Conservation (phyloP, 92 coral and sea anemone genomes). For the Siderastrea siderea region DNA sequence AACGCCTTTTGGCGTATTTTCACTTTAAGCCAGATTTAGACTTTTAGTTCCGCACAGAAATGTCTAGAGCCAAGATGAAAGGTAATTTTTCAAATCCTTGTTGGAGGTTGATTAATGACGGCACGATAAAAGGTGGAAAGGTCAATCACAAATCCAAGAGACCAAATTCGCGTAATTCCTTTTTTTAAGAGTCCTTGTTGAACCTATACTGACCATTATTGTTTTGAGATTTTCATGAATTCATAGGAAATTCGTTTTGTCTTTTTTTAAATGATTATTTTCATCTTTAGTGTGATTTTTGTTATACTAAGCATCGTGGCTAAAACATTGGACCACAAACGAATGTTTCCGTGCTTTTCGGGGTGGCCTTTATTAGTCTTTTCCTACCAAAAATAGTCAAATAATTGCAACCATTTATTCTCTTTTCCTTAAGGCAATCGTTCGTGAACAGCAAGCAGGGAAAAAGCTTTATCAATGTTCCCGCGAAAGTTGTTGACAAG, state of each 20-base stretch:
- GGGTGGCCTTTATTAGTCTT: too few relatives aligned
- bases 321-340: too few relatives aligned
- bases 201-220: neutral
- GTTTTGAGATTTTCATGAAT: neutral
- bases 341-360: too few relatives aligned
- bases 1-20: neutral
- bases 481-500: conserved; percentile 20
- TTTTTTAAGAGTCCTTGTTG: too few relatives aligned
- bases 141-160: neutral
- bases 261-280: too few relatives aligned
- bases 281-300: too few relatives aligned
- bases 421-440: neutral
- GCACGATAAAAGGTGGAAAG: neutral
- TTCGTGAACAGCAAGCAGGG: neutral
- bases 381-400: neutral
- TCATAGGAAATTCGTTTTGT: too few relatives aligned
- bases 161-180: conserved; percentile 15
- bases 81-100: conserved; percentile 3
- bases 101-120: neutral
- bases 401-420: neutral
- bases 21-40: neutral
- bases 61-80: conserved; percentile 2
- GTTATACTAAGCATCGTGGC: too few relatives aligned
- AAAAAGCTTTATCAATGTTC: neutral
- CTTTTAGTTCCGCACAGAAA: neutral